A percentile compares a stretch with the other conserved stretches of the same genome.
These are phyloP conservation scores for Aromia moschata DNA, from an alignment of 2,888 invertebrate genomes.

Conservation along the genomic window DNA sequence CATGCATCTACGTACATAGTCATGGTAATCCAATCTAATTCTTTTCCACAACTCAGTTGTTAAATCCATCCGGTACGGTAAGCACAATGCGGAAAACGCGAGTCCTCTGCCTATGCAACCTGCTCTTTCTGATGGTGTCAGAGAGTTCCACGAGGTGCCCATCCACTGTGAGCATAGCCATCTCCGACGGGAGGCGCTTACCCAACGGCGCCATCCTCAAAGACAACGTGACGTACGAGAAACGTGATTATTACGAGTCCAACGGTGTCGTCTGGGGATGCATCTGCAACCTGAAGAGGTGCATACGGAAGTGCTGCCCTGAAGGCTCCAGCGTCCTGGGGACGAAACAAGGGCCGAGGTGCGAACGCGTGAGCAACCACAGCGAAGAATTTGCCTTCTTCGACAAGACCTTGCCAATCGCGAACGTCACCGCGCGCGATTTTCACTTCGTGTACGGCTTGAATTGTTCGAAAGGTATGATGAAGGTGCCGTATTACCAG, in stretches of 20 bases:
- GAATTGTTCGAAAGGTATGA: neutral
- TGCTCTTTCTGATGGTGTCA: neutral
- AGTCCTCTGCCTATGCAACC: neutral
- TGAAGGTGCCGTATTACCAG: neutral
- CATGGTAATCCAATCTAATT: too few species aligned
- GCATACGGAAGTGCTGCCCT: constrained; percentile 18
- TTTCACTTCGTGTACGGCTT: neutral
- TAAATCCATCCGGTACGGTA: too few species aligned
- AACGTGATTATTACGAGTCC: neutral
- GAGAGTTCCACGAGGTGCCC: neutral
- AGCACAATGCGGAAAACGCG: neutral
- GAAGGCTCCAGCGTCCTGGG: neutral
- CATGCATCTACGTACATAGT: too few species aligned
- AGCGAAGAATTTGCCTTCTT: neutral
- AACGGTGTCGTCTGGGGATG: neutral
- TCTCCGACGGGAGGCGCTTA: neutral
- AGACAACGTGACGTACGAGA: constrained; percentile 6
- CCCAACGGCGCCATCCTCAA: neutral
- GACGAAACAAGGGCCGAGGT: neutral
- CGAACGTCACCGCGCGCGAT: neutral
- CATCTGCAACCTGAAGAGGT: constrained; percentile 10
- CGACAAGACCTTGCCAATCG: neutral
- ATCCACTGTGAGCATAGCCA: neutral
- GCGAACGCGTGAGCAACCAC: neutral
- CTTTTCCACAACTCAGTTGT: too few species aligned